Evolutionary conservation across 2,888 invertebrate genomes (phyloP).

Genomic region (Mythimna albipuncta): DNA sequence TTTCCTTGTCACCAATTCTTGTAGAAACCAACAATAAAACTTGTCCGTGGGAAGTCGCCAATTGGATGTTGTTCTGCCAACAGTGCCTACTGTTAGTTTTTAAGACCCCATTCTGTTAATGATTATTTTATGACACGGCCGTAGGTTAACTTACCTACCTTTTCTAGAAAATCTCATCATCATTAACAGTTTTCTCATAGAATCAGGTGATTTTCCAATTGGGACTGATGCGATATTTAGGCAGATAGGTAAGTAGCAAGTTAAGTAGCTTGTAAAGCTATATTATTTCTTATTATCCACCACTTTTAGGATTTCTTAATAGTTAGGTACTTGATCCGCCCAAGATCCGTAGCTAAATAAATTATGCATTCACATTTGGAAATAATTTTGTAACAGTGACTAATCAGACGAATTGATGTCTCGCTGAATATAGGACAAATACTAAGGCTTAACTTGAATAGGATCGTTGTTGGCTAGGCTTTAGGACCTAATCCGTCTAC

Average conservation of each 20-base stretch:
- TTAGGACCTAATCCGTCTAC: slow-evolving; percentile 31
- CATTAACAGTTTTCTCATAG: slow-evolving; percentile 3
- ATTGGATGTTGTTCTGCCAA: slow-evolving; percentile 66
- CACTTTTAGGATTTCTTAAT: neutral
- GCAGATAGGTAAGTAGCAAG: neutral
- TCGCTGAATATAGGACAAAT: neutral
- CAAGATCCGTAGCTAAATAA: slow-evolving; percentile 20
- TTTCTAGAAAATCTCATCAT: slow-evolving; percentile 25
- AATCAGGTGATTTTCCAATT: neutral
- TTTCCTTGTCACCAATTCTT: slow-evolving; percentile 78
- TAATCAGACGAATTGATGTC: slow-evolving; percentile 28
- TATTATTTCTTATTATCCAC: neutral
- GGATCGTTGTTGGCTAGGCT: slow-evolving; percentile 10
- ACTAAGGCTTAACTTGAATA: slow-evolving; percentile 1
- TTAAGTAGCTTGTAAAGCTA: neutral
- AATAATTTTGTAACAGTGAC: slow-evolving; percentile 34
- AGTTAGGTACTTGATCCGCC: neutral
- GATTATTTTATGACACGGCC: slow-evolving; percentile 17
- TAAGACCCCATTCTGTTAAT: slow-evolving; percentile 34
- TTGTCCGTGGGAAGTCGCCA: slow-evolving; percentile 82
- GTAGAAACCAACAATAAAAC: slow-evolving; percentile 72
- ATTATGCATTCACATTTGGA: slow-evolving; percentile 33
- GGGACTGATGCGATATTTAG: neutral
- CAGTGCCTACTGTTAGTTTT: slow-evolving; percentile 42
- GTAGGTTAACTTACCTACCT: slow-evolving; percentile 8